Conservation (phyloP, 2,113 vertebrate genomes). For the Corynorhinus townsendii region DNA sequence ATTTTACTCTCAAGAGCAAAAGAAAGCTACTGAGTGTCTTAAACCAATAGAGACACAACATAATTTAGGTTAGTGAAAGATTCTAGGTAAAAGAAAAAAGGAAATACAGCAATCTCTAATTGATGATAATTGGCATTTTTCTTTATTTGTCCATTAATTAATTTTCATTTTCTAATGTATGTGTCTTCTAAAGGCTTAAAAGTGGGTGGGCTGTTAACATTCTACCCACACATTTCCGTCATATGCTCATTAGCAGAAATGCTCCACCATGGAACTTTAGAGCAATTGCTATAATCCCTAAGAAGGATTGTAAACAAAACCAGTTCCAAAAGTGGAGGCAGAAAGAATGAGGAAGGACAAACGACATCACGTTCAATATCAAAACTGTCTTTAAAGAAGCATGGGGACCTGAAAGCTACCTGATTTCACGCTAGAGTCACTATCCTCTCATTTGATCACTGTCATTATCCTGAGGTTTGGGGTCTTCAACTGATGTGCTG, state of each 20-base stretch:
- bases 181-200: conserved; percentile 60
- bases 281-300: conserved; percentile 36
- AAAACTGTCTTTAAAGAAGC: not conserved
- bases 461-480: not conserved
- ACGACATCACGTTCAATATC: not conserved
- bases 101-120: conserved; percentile 12
- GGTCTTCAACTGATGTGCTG: not conserved
- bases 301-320: conserved; percentile 53
- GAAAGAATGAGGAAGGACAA: not conserved
- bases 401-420: not conserved
- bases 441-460: not conserved
- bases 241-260: conserved; percentile 68
- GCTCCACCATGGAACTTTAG: conserved; percentile 25
- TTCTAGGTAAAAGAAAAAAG: not conserved
- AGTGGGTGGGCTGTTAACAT: conserved; percentile 52
- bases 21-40: not conserved
- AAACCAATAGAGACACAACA: not conserved
- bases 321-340: conserved; percentile 34
- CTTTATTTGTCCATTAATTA: conserved; percentile 62
- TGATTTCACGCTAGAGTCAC: not conserved
- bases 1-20: not conserved
- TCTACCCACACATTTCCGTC: conserved; percentile 60
- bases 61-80: conserved; percentile 18
- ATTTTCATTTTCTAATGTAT: conserved; percentile 68
- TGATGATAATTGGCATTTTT: conserved; percentile 36